These are phyloP conservation scores for Chrysemys picta DNA, from an alignment of 2,113 vertebrate species.

Conservation along the genomic window DNA sequence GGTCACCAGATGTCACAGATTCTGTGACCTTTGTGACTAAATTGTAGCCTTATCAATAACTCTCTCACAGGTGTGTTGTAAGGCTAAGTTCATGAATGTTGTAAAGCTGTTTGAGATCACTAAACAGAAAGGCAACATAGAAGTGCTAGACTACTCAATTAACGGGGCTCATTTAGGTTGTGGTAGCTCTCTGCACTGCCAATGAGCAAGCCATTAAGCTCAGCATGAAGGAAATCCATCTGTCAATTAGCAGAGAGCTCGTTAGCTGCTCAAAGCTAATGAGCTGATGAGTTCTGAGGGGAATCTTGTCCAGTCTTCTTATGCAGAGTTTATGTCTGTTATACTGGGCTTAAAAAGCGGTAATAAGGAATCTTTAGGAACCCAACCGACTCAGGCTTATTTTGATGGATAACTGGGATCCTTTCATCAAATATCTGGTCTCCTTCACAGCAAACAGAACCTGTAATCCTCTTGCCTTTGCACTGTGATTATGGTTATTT, in stretches of 20 bases:
- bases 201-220: neutral
- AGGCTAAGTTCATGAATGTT: neutral
- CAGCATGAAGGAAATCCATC: neutral
- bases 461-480: neutral
- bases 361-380: neutral
- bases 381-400: neutral
- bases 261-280: neutral
- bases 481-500: neutral
- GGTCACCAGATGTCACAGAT: too few species aligned
- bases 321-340: neutral
- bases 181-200: neutral
- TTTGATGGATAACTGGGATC: neutral
- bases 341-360: neutral
- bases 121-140: neutral
- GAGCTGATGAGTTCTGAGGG: neutral
- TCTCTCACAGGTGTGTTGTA: neutral
- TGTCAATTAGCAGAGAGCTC: neutral
- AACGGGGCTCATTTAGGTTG: fast-evolving
- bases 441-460: neutral
- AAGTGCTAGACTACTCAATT: neutral
- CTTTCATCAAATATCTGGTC: neutral
- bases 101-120: neutral
- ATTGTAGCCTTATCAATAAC: neutral
- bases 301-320: neutral
- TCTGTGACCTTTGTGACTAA: too few species aligned